A percentile compares a stretch with the other conserved stretches of the same genome.
phyloP scores from a whole-genome alignment of 2,797 vertebrate genomes.

The Ceryle rudis region DNA sequence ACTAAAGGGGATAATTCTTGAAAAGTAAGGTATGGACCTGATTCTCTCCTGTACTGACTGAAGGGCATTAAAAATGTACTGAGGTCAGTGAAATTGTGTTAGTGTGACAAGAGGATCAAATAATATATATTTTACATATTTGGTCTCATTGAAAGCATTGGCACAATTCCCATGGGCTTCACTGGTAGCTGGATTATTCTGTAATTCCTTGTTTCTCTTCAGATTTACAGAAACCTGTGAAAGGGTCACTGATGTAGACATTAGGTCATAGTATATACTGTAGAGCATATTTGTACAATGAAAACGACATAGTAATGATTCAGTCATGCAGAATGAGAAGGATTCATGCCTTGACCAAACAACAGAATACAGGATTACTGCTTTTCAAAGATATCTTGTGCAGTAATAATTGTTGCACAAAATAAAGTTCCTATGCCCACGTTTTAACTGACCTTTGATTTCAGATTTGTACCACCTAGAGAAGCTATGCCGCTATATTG shows the following conservation, averaged over 20 bases:
- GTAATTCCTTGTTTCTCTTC: conserved; percentile 66
- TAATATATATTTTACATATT: neutral
- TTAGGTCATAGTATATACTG: conserved; percentile 50
- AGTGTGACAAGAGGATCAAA: neutral
- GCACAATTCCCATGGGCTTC: conserved; percentile 11
- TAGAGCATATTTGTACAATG: conserved; percentile 36
- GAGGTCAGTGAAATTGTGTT: neutral
- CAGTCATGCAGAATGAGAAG: conserved; percentile 58
- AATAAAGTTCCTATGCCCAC: neutral
- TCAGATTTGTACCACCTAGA: neutral
- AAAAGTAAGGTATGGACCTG: neutral
- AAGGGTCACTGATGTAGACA: conserved; percentile 55
- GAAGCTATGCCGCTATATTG: neutral
- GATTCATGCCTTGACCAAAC: conserved; percentile 31
- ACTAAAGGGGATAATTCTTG: neutral
- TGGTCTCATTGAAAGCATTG: neutral
- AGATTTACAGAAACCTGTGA: conserved; percentile 51
- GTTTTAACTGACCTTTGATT: neutral
- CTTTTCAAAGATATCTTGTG: neutral
- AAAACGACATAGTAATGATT: conserved; percentile 36
- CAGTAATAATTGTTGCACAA: neutral
- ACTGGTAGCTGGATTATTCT: conserved; percentile 44
- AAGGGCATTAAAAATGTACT: neutral
- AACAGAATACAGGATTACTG: neutral
- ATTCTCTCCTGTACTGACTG: neutral